phyloP scores from a whole-genome alignment of 2,797 vertebrate genomes.

The Hapalemur alaotrensis region DNA sequence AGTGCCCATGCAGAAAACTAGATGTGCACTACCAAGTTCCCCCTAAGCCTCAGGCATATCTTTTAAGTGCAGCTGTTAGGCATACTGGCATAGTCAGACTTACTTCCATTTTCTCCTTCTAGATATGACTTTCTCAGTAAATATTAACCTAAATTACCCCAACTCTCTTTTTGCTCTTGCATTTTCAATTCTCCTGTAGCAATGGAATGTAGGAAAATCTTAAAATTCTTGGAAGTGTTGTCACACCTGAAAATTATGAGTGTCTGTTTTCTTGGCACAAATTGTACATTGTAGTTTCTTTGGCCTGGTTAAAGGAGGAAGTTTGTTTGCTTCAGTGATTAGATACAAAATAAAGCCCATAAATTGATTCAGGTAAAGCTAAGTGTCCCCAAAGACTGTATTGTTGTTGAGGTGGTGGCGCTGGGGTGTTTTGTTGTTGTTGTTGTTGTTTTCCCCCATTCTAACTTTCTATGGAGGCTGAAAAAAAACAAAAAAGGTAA shows the following conservation, averaged over 20 bases:
- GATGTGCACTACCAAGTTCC: fast-evolving
- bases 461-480: background rate
- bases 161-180: background rate
- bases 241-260: background rate
- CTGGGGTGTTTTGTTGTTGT: background rate
- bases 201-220: background rate
- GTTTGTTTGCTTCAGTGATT: background rate
- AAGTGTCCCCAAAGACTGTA: background rate
- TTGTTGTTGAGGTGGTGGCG: background rate
- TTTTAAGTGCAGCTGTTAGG: background rate
- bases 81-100: background rate
- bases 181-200: background rate
- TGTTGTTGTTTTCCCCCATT: background rate
- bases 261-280: background rate
- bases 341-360: background rate
- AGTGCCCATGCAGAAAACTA: fast-evolving
- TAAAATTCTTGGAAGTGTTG: background rate
- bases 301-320: background rate
- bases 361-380: background rate
- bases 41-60: fast-evolving
- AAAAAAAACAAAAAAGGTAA: background rate
- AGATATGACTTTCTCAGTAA: background rate
- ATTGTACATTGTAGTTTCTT: background rate
- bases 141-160: background rate
- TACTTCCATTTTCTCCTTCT: background rate